Evolutionary conservation across 2,797 vertebrate genomes (phyloP).

Genomic region (Momotus momota): DNA sequence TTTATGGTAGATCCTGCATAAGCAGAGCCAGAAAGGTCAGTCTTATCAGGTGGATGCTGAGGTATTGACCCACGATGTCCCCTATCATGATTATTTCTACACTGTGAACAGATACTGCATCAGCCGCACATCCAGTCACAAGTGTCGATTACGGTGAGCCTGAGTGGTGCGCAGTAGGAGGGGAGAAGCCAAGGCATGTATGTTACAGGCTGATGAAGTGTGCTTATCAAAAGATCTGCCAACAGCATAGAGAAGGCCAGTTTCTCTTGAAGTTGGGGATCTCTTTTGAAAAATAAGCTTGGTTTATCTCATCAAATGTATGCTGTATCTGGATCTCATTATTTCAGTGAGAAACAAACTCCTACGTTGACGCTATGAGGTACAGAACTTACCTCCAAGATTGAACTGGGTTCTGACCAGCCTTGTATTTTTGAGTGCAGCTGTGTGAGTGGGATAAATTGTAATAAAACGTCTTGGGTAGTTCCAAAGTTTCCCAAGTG

Average conservation of each 20-base stretch:
- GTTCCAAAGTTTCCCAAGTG: neutral
- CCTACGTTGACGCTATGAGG: neutral
- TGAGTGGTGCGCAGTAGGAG: neutral
- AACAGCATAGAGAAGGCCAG: neutral
- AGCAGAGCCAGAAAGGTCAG: conserved; percentile 89
- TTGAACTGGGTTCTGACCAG: neutral
- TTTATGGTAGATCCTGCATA: conserved; percentile 85
- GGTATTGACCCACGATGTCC: conserved; percentile 93
- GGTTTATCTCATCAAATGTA: neutral
- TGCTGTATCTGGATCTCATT: neutral
- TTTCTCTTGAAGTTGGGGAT: neutral
- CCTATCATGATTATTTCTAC: conserved; percentile 98
- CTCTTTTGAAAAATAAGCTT: neutral
- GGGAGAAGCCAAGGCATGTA: neutral
- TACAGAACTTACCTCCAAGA: neutral
- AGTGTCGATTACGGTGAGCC: conserved; percentile 91
- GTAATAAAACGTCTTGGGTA: no score
- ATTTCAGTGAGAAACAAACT: neutral
- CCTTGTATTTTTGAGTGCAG: neutral
- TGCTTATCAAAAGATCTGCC: neutral
- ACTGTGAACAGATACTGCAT: conserved; percentile 92
- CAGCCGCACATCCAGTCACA: conserved; percentile 85
- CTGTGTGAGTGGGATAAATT: neutral
- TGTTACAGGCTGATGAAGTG: neutral
- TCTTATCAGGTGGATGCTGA: conserved; percentile 90